Conservation (phyloP, 2,888 invertebrate genomes). For the Conistra vaccinii region DNA sequence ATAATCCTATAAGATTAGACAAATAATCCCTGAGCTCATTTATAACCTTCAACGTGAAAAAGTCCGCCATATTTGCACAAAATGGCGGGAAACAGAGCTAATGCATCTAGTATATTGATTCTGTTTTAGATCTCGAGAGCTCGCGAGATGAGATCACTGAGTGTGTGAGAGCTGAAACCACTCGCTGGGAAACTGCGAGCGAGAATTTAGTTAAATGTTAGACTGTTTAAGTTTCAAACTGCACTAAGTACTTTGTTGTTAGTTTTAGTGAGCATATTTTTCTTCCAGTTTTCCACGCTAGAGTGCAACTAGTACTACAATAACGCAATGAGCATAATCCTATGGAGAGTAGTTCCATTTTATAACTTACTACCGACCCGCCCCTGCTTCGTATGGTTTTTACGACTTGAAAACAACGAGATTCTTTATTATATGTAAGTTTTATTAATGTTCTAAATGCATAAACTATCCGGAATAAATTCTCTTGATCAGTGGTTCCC, state of each 20-base stretch:
- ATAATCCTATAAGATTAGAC: background rate
- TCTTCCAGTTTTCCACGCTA: background rate
- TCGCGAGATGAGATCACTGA: slow-evolving; percentile 6
- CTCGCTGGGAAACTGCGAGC: slow-evolving; percentile 10
- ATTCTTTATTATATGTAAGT: too few relatives aligned
- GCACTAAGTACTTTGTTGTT: background rate
- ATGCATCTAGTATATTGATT: slow-evolving; percentile 53
- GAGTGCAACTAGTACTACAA: too few relatives aligned
- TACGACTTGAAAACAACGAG: too few relatives aligned
- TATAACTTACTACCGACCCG: background rate
- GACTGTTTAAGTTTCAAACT: background rate
- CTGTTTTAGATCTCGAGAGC: slow-evolving; percentile 30
- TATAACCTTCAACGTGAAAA: slow-evolving; percentile 19
- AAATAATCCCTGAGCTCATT: background rate
- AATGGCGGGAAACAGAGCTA: slow-evolving; percentile 41
- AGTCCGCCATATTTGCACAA: slow-evolving; percentile 11
- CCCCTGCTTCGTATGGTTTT: too few relatives aligned
- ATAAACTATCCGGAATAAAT: too few relatives aligned
- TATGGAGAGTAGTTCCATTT: background rate
- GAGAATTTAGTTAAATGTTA: slow-evolving; percentile 15
- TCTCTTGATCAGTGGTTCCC: too few relatives aligned
- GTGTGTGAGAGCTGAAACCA: slow-evolving; percentile 31
- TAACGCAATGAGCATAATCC: background rate
- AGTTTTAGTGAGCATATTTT: background rate
- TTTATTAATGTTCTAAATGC: too few relatives aligned